phyloP scores from a whole-genome alignment of 2,113 vertebrate species.

The Choloepus hoffmanni region DNA sequence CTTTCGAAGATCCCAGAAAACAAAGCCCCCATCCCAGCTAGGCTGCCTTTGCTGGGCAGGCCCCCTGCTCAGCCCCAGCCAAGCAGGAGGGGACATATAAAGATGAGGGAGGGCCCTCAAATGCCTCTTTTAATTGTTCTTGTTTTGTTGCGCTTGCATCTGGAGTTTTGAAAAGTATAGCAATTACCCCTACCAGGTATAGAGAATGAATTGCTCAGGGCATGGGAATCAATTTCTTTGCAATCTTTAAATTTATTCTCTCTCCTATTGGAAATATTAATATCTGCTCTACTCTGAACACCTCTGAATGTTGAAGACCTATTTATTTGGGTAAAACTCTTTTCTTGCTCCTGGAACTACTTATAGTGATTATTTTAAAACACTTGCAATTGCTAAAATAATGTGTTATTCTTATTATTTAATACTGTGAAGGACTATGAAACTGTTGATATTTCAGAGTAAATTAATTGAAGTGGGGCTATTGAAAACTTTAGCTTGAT shows the following conservation, averaged over 20 bases:
- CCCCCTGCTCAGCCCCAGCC: background rate
- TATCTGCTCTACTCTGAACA: background rate
- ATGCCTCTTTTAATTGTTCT: background rate
- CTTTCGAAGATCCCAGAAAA: background rate
- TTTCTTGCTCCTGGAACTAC: conserved; percentile 47
- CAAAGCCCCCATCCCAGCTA: too few relatives aligned
- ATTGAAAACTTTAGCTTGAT: conserved; percentile 43
- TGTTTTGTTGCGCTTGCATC: background rate
- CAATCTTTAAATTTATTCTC: background rate
- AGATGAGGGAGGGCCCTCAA: fast-evolving
- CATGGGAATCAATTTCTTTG: background rate
- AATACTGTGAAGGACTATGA: conserved; percentile 42
- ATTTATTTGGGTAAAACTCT: conserved; percentile 43
- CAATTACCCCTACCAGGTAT: background rate
- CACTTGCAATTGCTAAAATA: conserved; percentile 58
- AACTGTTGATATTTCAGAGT: conserved; percentile 24
- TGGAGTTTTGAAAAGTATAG: background rate
- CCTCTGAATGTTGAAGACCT: background rate
- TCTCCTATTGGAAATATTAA: background rate
- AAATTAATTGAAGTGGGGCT: conserved; percentile 46
- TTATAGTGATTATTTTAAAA: conserved; percentile 66
- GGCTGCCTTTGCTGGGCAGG: background rate
- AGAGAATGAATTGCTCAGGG: background rate
- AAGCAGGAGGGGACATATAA: fast-evolving
- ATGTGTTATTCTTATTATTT: conserved; percentile 69